A percentile compares a stretch with the other conserved stretches of the same genome.
Conservation (phyloP, 2,113 vertebrate genomes). For the Loxodonta africana region DNA sequence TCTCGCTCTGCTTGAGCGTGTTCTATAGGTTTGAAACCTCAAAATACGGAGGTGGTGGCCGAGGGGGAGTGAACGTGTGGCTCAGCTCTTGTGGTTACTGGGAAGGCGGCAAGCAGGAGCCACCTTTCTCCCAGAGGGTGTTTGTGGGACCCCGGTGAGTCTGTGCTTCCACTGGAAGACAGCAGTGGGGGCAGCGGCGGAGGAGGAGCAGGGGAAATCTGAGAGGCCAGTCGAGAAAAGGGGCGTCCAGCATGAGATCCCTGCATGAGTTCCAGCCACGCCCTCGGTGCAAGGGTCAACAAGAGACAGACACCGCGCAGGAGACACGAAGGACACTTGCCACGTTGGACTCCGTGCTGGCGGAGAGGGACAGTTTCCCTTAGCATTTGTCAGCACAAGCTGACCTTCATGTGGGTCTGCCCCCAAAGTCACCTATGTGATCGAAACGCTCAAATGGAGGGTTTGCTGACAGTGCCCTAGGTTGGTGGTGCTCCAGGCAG, state of each 20-base stretch:
- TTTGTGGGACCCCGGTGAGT: not conserved
- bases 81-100: not conserved
- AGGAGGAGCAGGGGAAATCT: not conserved
- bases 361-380: too few species aligned
- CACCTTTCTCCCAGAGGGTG: not conserved
- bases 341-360: not conserved
- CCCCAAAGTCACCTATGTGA: not conserved
- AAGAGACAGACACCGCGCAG: not conserved
- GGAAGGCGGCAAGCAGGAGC: not conserved
- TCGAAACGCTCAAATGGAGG: too few species aligned
- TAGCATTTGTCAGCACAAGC: not conserved
- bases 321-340: not conserved
- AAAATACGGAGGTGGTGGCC: not conserved
- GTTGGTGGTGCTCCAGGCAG: too few species aligned
- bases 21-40: not conserved
- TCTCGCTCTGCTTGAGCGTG: not conserved
- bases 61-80: not conserved
- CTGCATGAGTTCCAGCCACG: not conserved
- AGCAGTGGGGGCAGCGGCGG: not conserved
- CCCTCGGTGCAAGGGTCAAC: not conserved
- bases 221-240: not conserved
- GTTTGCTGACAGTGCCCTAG: not conserved
- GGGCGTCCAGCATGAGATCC: accelerated
- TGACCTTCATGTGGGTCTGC: not conserved
- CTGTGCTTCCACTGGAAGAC: too few species aligned